Evolutionary conservation across 92 coral and sea anemone genomes (phyloP).

Genomic region (Paramuricea clavata): DNA sequence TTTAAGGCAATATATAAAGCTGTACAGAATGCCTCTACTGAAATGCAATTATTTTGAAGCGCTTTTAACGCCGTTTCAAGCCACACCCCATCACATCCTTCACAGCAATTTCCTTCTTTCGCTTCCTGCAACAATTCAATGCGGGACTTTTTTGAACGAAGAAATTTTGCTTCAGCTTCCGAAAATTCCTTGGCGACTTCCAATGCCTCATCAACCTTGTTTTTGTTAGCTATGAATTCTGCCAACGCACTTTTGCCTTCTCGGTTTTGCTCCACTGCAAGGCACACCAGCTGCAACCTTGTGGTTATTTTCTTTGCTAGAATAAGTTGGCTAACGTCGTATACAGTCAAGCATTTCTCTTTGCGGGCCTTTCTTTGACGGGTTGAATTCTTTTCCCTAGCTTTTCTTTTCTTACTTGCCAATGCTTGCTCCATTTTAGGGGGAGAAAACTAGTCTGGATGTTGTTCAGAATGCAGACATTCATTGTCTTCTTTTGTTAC

Average conservation of each 20-base stretch:
- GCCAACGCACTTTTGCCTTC: conserved; percentile 40
- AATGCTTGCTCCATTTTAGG: conserved; percentile 15
- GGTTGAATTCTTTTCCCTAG: neutral
- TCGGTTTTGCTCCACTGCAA: conserved; percentile 16
- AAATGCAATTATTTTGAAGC: no score
- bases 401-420: neutral
- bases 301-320: conserved; percentile 35
- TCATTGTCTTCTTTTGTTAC: conserved; percentile 48
- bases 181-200: no score
- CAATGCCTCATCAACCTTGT: conserved; percentile 53
- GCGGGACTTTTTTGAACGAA: neutral
- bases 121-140: neutral
- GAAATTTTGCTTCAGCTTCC: no score
- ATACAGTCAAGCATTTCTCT: neutral
- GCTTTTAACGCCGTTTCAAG: conserved; percentile 26
- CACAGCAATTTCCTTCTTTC: neutral
- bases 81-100: neutral
- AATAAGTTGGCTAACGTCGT: conserved; percentile 30
- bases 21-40: no score
- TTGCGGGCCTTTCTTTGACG: neutral
- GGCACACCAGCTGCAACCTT: conserved; percentile 28
- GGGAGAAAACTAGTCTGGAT: neutral
- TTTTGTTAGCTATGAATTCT: conserved; percentile 52
- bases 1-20: no score
- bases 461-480: no score